Conservation (phyloP, 2,888 invertebrate genomes). For the Seira musarum region DNA sequence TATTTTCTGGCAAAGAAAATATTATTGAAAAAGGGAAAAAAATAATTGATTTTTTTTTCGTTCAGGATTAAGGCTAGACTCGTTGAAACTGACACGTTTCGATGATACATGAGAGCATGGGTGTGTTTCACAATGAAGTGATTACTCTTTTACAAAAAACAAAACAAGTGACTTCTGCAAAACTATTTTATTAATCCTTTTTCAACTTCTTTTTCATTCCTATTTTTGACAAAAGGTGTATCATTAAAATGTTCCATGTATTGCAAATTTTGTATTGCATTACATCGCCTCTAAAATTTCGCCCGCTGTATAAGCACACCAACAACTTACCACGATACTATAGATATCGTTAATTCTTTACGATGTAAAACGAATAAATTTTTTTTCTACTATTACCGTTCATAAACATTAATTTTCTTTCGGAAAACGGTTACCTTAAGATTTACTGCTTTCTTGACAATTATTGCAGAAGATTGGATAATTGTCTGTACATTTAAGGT, state of each 20-base stretch:
- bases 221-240: constrained; percentile 2
- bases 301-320: no score
- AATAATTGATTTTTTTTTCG: constrained; percentile 51
- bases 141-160: background rate
- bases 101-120: constrained; percentile 49
- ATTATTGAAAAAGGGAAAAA: constrained; percentile 28
- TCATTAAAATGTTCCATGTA: background rate
- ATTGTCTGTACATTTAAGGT: constrained; percentile 1
- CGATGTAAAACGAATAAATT: background rate
- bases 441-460: no score
- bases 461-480: background rate
- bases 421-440: no score
- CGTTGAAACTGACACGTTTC: constrained; percentile 51
- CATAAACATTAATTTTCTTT: constrained; percentile 1
- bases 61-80: constrained; percentile 32
- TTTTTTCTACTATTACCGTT: constrained; percentile 7
- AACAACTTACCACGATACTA: no score
- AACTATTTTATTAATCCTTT: constrained; percentile 8
- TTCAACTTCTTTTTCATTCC: background rate
- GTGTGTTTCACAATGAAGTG: constrained; percentile 31
- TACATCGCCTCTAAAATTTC: no score
- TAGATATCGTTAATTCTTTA: no score
- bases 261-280: no score
- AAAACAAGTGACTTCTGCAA: constrained; percentile 7
- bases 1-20: background rate